phyloP scores from a whole-genome alignment of 2,888 invertebrate genomes.

The Atethmia centrago region DNA sequence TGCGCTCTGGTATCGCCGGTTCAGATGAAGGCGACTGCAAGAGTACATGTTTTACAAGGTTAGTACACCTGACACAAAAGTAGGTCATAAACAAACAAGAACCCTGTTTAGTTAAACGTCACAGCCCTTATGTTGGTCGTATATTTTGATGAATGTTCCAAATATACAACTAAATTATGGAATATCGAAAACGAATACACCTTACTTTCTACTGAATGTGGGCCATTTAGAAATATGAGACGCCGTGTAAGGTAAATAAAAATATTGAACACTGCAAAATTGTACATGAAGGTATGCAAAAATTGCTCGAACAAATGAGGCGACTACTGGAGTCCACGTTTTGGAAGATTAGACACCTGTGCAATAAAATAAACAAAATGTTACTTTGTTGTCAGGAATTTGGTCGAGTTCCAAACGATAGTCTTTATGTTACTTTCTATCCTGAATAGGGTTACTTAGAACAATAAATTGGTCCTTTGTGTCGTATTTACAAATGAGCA shows the following conservation, averaged over 20 bases:
- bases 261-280: constrained; percentile 1
- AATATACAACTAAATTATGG: neutral
- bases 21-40: constrained; percentile 89
- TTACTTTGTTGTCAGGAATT: constrained; percentile 28
- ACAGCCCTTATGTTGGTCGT: neutral
- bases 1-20: constrained; percentile 91
- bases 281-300: neutral
- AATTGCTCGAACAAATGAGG: constrained; percentile 66
- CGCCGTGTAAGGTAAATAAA: neutral
- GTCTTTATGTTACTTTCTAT: constrained; percentile 34
- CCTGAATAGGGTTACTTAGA: constrained; percentile 34
- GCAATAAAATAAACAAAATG: constrained; percentile 47
- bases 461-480: constrained; percentile 42
- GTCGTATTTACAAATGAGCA: constrained; percentile 36
- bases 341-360: constrained; percentile 90
- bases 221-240: neutral
- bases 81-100: constrained; percentile 5
- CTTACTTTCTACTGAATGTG: neutral
- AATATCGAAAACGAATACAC: neutral
- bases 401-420: constrained; percentile 43
- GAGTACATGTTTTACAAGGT: constrained; percentile 93
- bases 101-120: neutral
- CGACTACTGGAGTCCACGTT: constrained; percentile 89
- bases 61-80: constrained; percentile 54
- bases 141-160: neutral